A percentile compares a stretch with the other conserved stretches of the same genome.
These are phyloP conservation scores for Cirrhinus molitorella DNA, from an alignment of 2,797 vertebrate genomes.

Conservation along the genomic window DNA sequence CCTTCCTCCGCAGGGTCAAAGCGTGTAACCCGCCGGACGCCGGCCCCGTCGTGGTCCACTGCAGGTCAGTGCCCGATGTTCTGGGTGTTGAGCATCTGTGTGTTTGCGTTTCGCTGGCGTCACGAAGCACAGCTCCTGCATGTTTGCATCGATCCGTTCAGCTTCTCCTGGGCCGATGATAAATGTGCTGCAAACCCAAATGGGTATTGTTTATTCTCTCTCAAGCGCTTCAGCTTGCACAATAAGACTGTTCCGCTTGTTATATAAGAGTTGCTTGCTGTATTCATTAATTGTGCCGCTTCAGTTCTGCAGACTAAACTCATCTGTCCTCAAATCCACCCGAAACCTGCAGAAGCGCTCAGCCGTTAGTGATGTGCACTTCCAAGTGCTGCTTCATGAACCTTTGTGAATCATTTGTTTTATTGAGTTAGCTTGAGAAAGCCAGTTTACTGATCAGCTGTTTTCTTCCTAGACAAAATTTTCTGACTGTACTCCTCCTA, in stretches of 20 bases:
- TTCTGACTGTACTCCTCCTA: no score
- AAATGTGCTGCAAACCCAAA: background rate
- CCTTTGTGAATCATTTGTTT: background rate
- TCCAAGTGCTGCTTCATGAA: background rate
- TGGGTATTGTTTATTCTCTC: background rate
- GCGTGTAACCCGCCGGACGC: constrained; percentile 96
- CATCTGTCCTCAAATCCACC: background rate
- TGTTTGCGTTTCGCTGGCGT: background rate
- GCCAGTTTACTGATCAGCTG: no score
- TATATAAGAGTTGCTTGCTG: background rate
- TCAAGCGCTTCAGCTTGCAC: background rate
- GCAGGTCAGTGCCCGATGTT: constrained; percentile 83
- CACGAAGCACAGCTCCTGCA: background rate
- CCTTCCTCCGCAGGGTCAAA: constrained; percentile 95
- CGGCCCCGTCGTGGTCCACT: constrained; percentile 93
- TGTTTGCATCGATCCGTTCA: background rate
- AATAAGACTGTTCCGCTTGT: background rate
- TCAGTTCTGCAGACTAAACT: background rate
- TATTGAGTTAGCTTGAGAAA: no score
- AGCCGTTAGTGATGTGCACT: background rate
- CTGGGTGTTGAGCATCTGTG: no score
- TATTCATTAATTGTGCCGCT: background rate
- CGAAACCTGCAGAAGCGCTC: background rate
- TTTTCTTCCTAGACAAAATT: no score
- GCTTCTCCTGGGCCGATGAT: background rate